Evolutionary conservation across 2,888 invertebrate species (phyloP).

Genomic region (Ormyrus rosae): DNA sequence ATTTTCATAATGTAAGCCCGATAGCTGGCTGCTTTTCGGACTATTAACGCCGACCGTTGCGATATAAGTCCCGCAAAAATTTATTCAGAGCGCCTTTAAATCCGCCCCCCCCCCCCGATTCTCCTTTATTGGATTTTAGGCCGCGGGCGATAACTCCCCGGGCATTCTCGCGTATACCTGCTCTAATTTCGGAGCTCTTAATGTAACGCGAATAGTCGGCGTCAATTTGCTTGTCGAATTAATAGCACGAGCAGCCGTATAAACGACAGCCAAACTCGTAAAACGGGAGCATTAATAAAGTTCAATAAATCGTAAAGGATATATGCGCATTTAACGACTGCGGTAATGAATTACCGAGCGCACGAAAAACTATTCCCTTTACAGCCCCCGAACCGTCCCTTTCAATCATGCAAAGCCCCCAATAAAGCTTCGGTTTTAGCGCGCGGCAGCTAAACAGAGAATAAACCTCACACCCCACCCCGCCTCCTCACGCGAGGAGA

Average conservation of each 20-base stretch:
- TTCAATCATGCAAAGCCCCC: no score
- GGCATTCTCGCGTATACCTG: neutral
- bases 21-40: conserved; percentile 20
- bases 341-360: neutral
- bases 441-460: no score
- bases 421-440: no score
- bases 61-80: conserved; percentile 11
- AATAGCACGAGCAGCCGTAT: no score
- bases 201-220: neutral
- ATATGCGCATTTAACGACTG: neutral
- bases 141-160: neutral
- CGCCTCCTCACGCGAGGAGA: no score
- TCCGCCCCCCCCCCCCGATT: neutral
- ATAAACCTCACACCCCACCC: no score
- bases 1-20: conserved; percentile 21
- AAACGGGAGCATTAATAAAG: neutral
- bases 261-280: no score
- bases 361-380: neutral
- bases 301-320: conserved; percentile 3
- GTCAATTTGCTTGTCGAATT: neutral
- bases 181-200: neutral
- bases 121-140: conserved; percentile 9
- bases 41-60: conserved; percentile 23
- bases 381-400: no score
- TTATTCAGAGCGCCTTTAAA: conserved; percentile 10